These are phyloP conservation scores for Oryzias woworae DNA, from an alignment of 2,113 vertebrate genomes.

Conservation along the genomic window DNA sequence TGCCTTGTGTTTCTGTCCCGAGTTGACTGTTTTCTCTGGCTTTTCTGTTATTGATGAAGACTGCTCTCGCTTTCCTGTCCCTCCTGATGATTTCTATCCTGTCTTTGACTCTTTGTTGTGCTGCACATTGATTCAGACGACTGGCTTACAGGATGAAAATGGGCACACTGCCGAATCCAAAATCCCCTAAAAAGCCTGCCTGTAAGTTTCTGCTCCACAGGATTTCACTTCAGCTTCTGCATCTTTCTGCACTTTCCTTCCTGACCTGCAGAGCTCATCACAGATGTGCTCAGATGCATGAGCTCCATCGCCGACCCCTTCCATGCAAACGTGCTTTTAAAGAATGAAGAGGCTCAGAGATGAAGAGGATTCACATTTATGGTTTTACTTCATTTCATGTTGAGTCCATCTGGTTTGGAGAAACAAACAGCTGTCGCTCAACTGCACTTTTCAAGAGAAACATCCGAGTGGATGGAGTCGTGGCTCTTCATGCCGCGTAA, in stretches of 20 bases:
- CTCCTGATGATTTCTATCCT: slow-evolving; percentile 22
- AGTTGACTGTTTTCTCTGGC: background rate
- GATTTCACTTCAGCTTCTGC: slow-evolving; percentile 21
- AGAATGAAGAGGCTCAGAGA: slow-evolving; percentile 22
- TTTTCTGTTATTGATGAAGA: slow-evolving; percentile 16
- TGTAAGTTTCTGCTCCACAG: slow-evolving; percentile 82
- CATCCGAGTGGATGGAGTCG: slow-evolving; percentile 39
- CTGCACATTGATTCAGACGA: slow-evolving; percentile 75
- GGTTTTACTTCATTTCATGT: slow-evolving; percentile 71
- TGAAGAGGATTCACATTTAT: slow-evolving; percentile 50
- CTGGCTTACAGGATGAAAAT: slow-evolving; percentile 87
- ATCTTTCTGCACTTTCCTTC: background rate
- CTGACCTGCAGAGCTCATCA: background rate
- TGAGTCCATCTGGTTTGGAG: slow-evolving; percentile 56
- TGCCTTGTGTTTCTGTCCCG: background rate
- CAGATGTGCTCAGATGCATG: slow-evolving; percentile 10
- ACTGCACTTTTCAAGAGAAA: slow-evolving; percentile 5
- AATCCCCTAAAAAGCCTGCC: slow-evolving; percentile 80
- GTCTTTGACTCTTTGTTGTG: slow-evolving; percentile 35
- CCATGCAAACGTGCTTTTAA: slow-evolving; percentile 37
- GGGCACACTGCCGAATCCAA: slow-evolving; percentile 83
- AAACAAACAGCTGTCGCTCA: slow-evolving; percentile 21
- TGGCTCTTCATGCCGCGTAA: slow-evolving; percentile 45
- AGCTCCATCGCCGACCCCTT: slow-evolving; percentile 26
- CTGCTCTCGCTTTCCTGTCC: slow-evolving; percentile 18